Evolutionary conservation across 2,797 vertebrate species (phyloP).

Genomic region (Pipistrellus nathusii): DNA sequence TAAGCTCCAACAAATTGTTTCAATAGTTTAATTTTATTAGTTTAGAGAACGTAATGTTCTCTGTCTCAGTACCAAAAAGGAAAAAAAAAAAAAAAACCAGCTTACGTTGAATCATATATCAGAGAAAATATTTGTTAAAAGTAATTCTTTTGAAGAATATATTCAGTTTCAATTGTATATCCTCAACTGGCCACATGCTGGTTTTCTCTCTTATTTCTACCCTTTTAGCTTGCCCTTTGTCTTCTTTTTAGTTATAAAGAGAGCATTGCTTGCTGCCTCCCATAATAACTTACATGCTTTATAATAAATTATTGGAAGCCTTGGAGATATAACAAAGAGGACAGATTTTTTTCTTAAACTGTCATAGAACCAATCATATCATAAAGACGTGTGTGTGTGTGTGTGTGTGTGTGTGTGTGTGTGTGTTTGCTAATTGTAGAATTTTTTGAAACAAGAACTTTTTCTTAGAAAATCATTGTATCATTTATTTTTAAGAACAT

Average conservation of each 20-base stretch:
- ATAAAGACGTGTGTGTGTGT: conserved; percentile 31
- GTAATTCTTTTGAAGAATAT: conserved; percentile 72
- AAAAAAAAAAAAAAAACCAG: neutral
- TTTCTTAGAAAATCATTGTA: conserved; percentile 65
- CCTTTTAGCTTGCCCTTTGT: conserved; percentile 67
- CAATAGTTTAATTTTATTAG: conserved; percentile 68
- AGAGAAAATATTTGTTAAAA: conserved; percentile 74
- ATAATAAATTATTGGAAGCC: conserved; percentile 67
- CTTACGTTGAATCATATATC: conserved; percentile 74
- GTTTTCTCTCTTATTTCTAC: conserved; percentile 74
- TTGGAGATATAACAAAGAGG: conserved; percentile 68
- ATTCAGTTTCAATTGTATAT: conserved; percentile 76
- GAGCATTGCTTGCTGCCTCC: conserved; percentile 65
- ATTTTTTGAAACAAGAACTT: conserved; percentile 61
- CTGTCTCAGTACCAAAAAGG: conserved; percentile 15
- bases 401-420: neutral
- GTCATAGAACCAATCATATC: conserved; percentile 1
- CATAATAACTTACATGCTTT: conserved; percentile 74
- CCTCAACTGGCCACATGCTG: conserved; percentile 63
- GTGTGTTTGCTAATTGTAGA: conserved; percentile 47
- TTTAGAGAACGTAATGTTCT: conserved; percentile 67
- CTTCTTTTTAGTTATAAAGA: conserved; percentile 67
- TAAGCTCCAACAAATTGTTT: conserved; percentile 64
- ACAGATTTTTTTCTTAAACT: conserved; percentile 54
- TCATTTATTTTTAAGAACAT: conserved; percentile 74